A percentile compares a stretch with the other conserved stretches of the same genome.
These are phyloP conservation scores for Phalloptychus januarius DNA, from an alignment of 2,797 vertebrate species.

Conservation along the genomic window DNA sequence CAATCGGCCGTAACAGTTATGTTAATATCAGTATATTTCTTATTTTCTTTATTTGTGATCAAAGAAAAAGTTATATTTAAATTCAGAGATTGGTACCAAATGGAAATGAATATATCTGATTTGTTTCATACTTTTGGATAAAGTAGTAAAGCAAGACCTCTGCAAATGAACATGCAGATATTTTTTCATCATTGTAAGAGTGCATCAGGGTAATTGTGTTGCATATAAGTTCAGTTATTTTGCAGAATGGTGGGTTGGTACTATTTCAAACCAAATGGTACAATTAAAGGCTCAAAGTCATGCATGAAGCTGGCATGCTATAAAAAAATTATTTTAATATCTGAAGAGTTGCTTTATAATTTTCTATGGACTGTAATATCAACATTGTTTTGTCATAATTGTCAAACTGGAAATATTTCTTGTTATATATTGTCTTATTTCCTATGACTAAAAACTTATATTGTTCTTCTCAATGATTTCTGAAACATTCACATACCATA, in stretches of 20 bases:
- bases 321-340: neutral
- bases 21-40: too few species aligned
- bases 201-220: neutral
- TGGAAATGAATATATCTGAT: neutral
- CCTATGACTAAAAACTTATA: neutral
- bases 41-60: neutral
- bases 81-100: too few species aligned
- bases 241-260: neutral
- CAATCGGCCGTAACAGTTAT: neutral
- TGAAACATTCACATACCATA: neutral
- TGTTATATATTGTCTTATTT: neutral
- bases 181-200: neutral
- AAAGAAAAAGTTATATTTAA: neutral
- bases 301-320: neutral
- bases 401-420: neutral
- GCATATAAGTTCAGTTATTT: neutral
- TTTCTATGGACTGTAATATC: neutral
- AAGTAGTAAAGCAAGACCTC: neutral
- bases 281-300: constrained; percentile 8
- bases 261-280: constrained; percentile 13
- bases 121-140: neutral
- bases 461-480: neutral
- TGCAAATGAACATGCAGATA: neutral
- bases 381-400: neutral
- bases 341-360: neutral